Base-by-base conservation (phyloP, 2,888 invertebrate species). In the Lathronympha strigana region DNA sequence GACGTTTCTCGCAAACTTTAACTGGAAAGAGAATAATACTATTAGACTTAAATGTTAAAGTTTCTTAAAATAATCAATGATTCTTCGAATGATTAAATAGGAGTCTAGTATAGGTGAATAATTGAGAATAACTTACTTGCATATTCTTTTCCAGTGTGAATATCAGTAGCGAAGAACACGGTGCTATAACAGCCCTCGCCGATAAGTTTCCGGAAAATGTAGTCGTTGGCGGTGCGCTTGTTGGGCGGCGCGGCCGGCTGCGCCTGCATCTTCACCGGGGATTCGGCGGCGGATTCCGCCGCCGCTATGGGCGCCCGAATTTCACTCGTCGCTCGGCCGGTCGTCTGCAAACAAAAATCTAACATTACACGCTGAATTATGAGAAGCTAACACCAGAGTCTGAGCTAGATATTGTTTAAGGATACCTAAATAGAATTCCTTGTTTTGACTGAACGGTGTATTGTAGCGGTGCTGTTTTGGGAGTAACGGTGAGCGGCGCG, bases 161-260 rank as follows among this genome's bases (percentile, higher is more conserved):
- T 95, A 87, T 99, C 98, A 86, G 97, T 97, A 58, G 98, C 98
- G 73, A 98, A 93, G 87, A 97, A 98, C 60, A 99, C 99, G 68
- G 97, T 97, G 77, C 98, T 98, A 87, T 97, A 99, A 84, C 98
- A 98, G 71, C 99, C 99, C 88, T 99, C 99, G 71, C 99, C 99
- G 76, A 99, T 96, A 69, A 97, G 94, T 92, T 97, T 97, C 66
- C 98, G 97, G 92, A 99, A 99, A 78, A 97, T 96, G 86, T 97
- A 99, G 90, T 99, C 98, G 81, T 95, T 95, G 62, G 97, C 95
- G 19, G 95, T 94, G 76, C 95, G 93, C 82, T 96, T 97, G 55
- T 93, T 89, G 51, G 93, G 82, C 68, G 92, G 83, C 58, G 92
- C 81, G 63, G 92, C 87, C 69, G 91, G 88, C 67, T 92, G 84